Evolutionary conservation across 2,797 vertebrate genomes (phyloP), one percentile per base, ranked within the genome.

Genomic region (Danio albolineatus): DNA sequence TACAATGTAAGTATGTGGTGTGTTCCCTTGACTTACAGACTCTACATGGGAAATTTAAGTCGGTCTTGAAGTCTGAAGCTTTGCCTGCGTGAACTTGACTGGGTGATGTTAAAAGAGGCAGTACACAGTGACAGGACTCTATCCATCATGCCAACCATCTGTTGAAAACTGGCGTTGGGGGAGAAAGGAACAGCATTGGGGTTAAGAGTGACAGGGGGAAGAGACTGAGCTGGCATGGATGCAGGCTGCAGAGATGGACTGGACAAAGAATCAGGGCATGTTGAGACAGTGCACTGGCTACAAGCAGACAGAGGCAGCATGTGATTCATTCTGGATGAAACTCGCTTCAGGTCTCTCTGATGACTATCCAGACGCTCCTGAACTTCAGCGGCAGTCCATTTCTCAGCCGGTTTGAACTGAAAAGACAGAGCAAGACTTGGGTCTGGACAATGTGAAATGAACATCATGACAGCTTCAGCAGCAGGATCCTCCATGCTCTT

Each of bases 381-480:
- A 10, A 86, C 61, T 61, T 85, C 84, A 39, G 65, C 44, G 0
- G 67, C 51, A 1, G 57, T 77, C 83, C 84, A 85, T 46, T 79
- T 28, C 17, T 79, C 66, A 8, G 64, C 43, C n/a, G n/a, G n/a
- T n/a, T n/a, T n/a, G n/a, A n/a, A n/a, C n/a, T n/a, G n/a, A n/a
- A n/a, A n/a, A n/a, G n/a, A n/a, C n/a, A n/a, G n/a, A n/a, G n/a
- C n/a, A n/a, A n/a, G n/a, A n/a, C n/a, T n/a, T n/a, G n/a, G n/a
- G n/a, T n/a, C n/a, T n/a, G n/a, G n/a, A n/a, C n/a, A n/a, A n/a
- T n/a, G n/a, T n/a, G n/a, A n/a, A 8, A 87, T 64, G 46, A 87
- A 84, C 84, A 86, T 83, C 64, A 81, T 76, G 2, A 84, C 84
- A 5, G 76, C 66, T 17, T 86, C 80, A 44, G 62, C 43, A 16